Percentiles rank a stretch among this genome's conserved stretches.
phyloP scores from a whole-genome alignment of 2,888 invertebrate species.

The Panopea generosa region DNA sequence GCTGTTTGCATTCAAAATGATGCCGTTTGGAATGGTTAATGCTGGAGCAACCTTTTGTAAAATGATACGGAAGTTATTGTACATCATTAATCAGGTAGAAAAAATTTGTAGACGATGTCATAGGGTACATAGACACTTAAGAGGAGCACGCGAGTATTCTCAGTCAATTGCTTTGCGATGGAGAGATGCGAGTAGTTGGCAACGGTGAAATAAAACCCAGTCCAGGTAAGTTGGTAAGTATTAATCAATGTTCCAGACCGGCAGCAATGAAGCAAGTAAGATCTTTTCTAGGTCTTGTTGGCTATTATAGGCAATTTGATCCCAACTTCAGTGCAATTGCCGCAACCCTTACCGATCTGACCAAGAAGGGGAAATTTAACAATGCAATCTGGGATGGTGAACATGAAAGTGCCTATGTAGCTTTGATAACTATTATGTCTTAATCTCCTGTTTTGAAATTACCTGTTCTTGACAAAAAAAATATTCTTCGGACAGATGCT shows the following conservation, averaged over 20 bases:
- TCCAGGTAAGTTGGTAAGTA: slow-evolving; percentile 7
- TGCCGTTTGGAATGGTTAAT: slow-evolving; percentile 47
- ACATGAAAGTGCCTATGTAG: slow-evolving; percentile 22
- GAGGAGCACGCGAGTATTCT: not conserved
- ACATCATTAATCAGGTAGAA: not conserved
- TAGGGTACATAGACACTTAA: not conserved
- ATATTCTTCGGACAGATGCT: not conserved
- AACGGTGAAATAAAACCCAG: slow-evolving; percentile 2
- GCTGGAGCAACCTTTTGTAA: slow-evolving; percentile 23
- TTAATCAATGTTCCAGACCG: slow-evolving; percentile 2
- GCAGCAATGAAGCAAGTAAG: slow-evolving; percentile 23
- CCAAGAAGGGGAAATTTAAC: slow-evolving; percentile 27
- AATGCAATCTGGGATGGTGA: slow-evolving; percentile 31
- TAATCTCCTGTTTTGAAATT: slow-evolving; percentile 31
- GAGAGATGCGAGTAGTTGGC: slow-evolving; percentile 9
- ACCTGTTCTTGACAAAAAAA: slow-evolving; percentile 4
- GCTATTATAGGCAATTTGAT: slow-evolving; percentile 31
- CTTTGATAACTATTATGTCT: slow-evolving; percentile 12
- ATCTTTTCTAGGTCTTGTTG: slow-evolving; percentile 32
- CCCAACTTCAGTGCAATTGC: slow-evolving; percentile 42
- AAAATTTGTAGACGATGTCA: not conserved
- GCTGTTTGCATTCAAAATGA: slow-evolving; percentile 14
- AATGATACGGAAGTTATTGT: slow-evolving; percentile 25
- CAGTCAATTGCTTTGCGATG: not conserved
- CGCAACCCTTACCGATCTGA: slow-evolving; percentile 34